A percentile compares a stretch with the other conserved stretches of the same genome.
These are phyloP conservation scores for Lottia gigantea DNA, from an alignment of 2,888 invertebrate genomes.

Conservation along the genomic window DNA sequence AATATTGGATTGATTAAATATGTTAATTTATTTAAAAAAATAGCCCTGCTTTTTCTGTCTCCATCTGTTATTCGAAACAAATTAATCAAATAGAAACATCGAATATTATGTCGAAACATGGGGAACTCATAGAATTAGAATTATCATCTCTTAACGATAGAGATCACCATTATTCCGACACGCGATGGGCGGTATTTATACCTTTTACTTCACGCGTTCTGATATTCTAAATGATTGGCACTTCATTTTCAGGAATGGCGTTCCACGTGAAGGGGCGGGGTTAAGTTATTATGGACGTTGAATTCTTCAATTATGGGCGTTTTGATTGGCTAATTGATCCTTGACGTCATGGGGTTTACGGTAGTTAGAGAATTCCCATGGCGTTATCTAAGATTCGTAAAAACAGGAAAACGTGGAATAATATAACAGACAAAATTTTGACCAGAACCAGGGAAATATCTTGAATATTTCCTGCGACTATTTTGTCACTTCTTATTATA, in stretches of 20 bases:
- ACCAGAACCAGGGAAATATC: background rate
- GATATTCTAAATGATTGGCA: background rate
- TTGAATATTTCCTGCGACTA: background rate
- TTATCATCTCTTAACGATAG: background rate
- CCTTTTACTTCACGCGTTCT: background rate
- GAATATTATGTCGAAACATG: background rate
- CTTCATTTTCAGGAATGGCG: background rate
- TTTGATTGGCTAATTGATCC: constrained; percentile 5
- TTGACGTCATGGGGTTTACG: constrained; percentile 10
- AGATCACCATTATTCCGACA: background rate
- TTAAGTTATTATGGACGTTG: background rate
- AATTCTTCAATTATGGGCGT: constrained; percentile 1
- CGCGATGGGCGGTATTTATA: constrained; percentile 10
- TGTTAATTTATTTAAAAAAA: background rate
- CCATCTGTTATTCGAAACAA: constrained; percentile 3
- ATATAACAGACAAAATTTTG: background rate
- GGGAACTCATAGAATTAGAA: background rate
- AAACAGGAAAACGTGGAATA: constrained; percentile 3
- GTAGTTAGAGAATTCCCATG: constrained; percentile 3
- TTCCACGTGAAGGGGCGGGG: background rate
- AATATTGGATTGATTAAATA: background rate
- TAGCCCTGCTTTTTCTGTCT: background rate
- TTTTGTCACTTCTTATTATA: background rate
- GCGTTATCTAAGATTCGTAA: constrained; percentile 6
- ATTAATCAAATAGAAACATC: constrained; percentile 1